A percentile compares a stretch with the other conserved stretches of the same genome.
Evolutionary conservation across 2,797 vertebrate genomes (phyloP).

Genomic region (Nannoperca obscura): DNA sequence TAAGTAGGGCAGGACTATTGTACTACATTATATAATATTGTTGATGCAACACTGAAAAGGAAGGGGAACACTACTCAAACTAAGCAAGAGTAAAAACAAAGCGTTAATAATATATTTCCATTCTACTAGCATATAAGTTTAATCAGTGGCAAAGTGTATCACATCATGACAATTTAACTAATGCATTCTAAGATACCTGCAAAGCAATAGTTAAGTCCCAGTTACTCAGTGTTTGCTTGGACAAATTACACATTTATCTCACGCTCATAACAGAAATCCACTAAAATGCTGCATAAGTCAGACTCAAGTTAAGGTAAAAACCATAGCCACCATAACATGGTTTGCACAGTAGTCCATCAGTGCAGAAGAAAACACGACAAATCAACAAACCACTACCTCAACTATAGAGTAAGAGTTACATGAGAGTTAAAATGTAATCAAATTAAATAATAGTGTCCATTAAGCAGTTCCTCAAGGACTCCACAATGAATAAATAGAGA

Average conservation of each 20-base stretch:
- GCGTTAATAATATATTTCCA: background rate
- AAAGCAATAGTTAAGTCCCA: background rate
- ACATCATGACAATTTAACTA: background rate
- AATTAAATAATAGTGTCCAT: background rate
- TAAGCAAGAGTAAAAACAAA: background rate
- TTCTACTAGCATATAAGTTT: constrained; percentile 1
- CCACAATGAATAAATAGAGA: background rate
- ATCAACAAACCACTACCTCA: background rate
- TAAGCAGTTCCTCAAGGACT: background rate
- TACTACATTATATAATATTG: background rate
- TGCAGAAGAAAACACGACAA: background rate
- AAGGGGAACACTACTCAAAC: background rate
- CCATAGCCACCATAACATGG: background rate
- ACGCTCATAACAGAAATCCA: background rate
- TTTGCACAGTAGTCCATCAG: background rate
- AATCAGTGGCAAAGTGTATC: background rate
- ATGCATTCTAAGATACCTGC: background rate
- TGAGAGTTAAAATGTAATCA: background rate
- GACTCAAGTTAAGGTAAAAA: background rate
- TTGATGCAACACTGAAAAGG: constrained; percentile 15
- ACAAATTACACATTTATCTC: background rate
- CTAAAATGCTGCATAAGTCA: background rate
- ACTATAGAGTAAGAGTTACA: background rate
- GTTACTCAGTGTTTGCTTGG: background rate
- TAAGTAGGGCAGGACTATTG: constrained; percentile 17